Conservation (phyloP, 2,888 invertebrate species). For the Acanthosepion esculentum region DNA sequence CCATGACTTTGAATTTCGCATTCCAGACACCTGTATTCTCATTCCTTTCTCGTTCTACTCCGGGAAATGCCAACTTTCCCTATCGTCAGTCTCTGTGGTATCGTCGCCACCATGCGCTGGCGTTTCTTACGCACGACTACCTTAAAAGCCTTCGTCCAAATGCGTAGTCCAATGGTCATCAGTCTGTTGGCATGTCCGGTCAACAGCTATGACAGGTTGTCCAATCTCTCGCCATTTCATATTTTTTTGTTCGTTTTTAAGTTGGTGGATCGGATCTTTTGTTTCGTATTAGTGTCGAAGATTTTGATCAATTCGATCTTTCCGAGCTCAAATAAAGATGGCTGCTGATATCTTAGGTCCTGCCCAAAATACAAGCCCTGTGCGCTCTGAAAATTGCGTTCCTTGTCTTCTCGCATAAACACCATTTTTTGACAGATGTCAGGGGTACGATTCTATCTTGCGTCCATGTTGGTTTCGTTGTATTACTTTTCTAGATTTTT, state of each 20-base stretch:
- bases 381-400: neutral
- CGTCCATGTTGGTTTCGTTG: neutral
- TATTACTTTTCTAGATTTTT: neutral
- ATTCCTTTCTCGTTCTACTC: neutral
- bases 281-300: neutral
- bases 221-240: neutral
- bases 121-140: neutral
- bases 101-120: neutral
- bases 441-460: neutral
- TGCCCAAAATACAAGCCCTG: neutral
- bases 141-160: neutral
- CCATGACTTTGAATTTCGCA: neutral
- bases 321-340: neutral
- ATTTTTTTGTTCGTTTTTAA: neutral
- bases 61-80: neutral
- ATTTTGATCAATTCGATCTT: neutral
- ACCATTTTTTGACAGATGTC: slow-evolving; percentile 12
- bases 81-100: neutral
- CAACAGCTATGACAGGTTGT: neutral
- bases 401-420: neutral
- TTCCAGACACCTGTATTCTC: neutral
- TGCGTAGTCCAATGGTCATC: neutral
- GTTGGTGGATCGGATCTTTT: neutral
- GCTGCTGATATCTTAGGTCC: neutral
- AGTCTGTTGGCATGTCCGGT: neutral